Evolutionary conservation across 2,888 invertebrate species (phyloP), one percentile per base, ranked within the genome.

Genomic region (Clistopyga incitator): DNA sequence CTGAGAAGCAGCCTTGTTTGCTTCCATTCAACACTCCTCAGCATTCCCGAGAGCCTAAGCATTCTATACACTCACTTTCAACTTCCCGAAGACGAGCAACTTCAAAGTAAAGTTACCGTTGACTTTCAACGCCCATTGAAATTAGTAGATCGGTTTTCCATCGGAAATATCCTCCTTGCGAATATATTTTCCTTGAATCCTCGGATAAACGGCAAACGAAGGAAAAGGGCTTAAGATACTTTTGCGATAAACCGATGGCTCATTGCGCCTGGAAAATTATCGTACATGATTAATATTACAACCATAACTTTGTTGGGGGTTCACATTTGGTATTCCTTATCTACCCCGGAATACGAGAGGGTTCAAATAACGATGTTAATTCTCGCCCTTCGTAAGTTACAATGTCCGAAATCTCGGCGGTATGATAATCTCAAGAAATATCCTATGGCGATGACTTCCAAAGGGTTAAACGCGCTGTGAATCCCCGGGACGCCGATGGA

Each of bases 11-110:
- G 38, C 42, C 42, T 38, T 64, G 64, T 64, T 64, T 64, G 38
- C 64, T 42, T 64, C 38, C 64, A 38, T 64, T 64, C 64, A 38
- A 38, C 38, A 64, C 13, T 64, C 20, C 18, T 38, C 20, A 8
- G 20, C 34, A 10, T 10, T 2, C 64, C 6, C 64, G 18, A 64
- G 18, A 11, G 34, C 0, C 10, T 2, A 10, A 38, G 38, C 8
- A 38, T 10, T 10, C 10, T 38, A 38, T 10, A 38, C 8, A 38
- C 10, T 38, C 10, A 38, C 38, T 38, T 38, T 38, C 38, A 0
- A 38, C 38, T 38, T 38, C 38, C 38, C 10, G 38, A 38, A 10
- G 10, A 50, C n/a, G n/a, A 18, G 1, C 1, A 50, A n/a, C n/a
- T 50, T 50, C 50, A 50, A 50, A 50, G 50, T 59, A 59, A n/a